Evolutionary conservation across 2,113 vertebrate genomes (phyloP).

Genomic region (Amblyopsis rosae): DNA sequence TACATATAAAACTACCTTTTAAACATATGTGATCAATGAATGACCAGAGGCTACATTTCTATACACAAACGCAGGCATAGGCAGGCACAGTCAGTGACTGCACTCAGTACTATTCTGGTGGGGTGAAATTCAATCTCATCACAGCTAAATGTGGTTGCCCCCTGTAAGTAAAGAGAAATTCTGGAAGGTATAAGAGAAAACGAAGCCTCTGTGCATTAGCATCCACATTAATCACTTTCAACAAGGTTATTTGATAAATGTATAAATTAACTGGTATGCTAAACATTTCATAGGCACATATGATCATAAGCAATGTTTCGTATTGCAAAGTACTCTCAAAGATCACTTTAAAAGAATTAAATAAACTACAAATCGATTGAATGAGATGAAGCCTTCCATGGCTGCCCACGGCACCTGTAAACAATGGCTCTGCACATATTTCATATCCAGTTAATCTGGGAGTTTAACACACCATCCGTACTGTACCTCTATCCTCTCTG

Average conservation of each 20-base stretch:
- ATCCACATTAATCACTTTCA: not conserved
- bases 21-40: not conserved
- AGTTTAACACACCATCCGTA: constrained; percentile 1
- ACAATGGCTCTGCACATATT: not conserved
- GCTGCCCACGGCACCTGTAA: too few species aligned
- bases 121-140: constrained; percentile 64
- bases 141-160: constrained; percentile 57
- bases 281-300: not conserved
- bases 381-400: too few species aligned
- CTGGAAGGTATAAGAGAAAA: not conserved
- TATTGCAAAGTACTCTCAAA: not conserved
- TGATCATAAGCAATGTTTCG: too few species aligned
- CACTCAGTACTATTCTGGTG: constrained; percentile 57
- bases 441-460: constrained; percentile 2
- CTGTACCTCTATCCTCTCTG: constrained; percentile 17
- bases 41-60: not conserved
- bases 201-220: not conserved
- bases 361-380: not conserved
- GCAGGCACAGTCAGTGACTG: not conserved
- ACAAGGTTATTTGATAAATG: not conserved
- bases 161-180: constrained; percentile 22
- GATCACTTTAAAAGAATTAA: not conserved
- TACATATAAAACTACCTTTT: not conserved
- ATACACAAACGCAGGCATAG: not conserved
- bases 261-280: not conserved